Conservation (phyloP, 2,888 invertebrate species). For the Pristionchus arcanus region DNA sequence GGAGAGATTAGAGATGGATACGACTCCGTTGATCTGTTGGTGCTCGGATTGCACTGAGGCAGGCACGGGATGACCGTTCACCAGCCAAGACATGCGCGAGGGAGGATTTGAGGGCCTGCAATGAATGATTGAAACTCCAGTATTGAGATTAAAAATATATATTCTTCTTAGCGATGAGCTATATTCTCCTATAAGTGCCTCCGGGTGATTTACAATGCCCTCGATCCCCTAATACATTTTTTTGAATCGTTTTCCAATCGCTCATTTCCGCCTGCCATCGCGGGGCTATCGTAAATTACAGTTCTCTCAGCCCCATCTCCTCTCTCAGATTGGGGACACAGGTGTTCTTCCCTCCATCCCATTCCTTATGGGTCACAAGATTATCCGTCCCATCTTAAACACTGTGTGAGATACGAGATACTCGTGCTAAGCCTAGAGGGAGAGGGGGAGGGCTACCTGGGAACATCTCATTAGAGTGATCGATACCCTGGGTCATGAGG, state of each 20-base stretch:
- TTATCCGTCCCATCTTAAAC: constrained; percentile 28
- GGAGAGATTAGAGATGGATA: constrained; percentile 67
- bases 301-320: not conserved
- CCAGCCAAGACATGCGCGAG: constrained; percentile 71
- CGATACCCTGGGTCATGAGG: not conserved
- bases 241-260: constrained; percentile 24
- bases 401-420: constrained; percentile 31
- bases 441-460: not conserved
- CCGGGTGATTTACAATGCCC: not conserved
- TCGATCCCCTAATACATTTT: not conserved
- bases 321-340: constrained; percentile 48
- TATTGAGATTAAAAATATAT: too few relatives aligned
- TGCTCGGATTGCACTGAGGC: constrained; percentile 61
- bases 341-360: constrained; percentile 11
- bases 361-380: constrained; percentile 46
- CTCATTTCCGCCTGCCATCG: constrained; percentile 30
- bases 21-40: constrained; percentile 62
- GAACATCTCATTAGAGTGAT: constrained; percentile 33
- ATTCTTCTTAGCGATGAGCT: too few relatives aligned
- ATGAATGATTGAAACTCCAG: too few relatives aligned
- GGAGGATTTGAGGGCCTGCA: constrained; percentile 74
- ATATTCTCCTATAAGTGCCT: too few relatives aligned
- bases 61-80: constrained; percentile 71
- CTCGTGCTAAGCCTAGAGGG: constrained; percentile 30
- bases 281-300: constrained; percentile 39